A percentile compares a stretch with the other conserved stretches of the same genome.
phyloP scores from a whole-genome alignment of 2,113 vertebrate species.

The Microtus ochrogaster region DNA sequence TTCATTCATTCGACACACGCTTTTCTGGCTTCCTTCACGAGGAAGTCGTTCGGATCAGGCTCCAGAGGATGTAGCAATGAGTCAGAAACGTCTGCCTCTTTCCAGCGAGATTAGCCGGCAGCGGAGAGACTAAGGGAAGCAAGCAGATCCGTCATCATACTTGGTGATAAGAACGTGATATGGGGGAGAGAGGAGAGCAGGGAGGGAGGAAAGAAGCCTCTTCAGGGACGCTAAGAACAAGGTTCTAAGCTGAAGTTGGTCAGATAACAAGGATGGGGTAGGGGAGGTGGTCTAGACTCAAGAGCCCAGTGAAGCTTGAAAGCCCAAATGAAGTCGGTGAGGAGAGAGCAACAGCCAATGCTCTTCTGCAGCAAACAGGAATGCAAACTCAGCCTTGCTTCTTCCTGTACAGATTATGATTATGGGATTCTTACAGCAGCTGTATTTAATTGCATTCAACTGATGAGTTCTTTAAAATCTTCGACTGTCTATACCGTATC shows the following conservation, averaged over 20 bases:
- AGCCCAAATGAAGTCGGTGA: not conserved
- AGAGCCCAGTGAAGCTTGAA: not conserved
- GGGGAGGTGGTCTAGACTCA: not conserved
- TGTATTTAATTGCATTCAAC: not conserved
- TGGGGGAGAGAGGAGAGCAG: not conserved
- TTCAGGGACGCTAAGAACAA: no score
- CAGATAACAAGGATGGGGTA: not conserved
- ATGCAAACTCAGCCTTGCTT: not conserved
- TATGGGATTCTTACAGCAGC: not conserved
- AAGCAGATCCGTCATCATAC: not conserved
- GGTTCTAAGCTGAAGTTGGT: conserved; percentile 32
- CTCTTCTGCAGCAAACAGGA: not conserved
- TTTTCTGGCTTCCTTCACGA: not conserved
- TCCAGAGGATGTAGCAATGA: not conserved
- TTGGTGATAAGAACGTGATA: not conserved
- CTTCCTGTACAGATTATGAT: not conserved
- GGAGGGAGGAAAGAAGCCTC: not conserved
- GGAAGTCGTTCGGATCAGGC: not conserved
- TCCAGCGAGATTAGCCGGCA: not conserved
- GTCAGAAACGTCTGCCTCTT: not conserved
- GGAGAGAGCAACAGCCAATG: not conserved
- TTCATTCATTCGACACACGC: not conserved
- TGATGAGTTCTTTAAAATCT: not conserved
- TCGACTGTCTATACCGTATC: not conserved
- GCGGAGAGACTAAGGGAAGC: not conserved